Base-by-base conservation (phyloP, 2,888 invertebrate species). In the Bruchidius siliquastri region DNA sequence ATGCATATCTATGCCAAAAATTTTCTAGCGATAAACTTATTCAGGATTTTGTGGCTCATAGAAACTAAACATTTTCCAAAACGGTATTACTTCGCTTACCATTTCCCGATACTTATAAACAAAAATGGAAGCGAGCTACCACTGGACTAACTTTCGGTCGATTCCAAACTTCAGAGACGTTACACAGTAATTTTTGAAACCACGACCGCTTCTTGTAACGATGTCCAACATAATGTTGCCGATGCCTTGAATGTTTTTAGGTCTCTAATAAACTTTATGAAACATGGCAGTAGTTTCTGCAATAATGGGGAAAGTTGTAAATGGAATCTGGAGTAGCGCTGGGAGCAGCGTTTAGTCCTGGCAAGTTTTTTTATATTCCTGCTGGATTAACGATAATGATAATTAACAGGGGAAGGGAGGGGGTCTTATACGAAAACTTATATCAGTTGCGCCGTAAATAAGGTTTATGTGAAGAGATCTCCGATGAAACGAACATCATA, bases 281-380 rank as follows among this genome's bases (percentile, higher is more conserved):
- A 70, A 67, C 68, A 70, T 22, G 30, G 68, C 69, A 74, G 72
- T 72, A 74, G 72, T 74, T 74, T 72, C 70, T n/a, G 67, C 70
- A 68, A 32, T 72, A 74, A 74, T 74, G 74, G 74, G 70, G 71
- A 74, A 74, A 74, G 74, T 74, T 74, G 72, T 74, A 74, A 74
- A 72, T 72, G 74, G 74, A 74, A 70, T 72, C 67, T 67, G 20
- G 66, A 71, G 66, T 69, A 67, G 71, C 71, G 71, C 67, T 67
- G 1, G 49, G 18, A 49, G 49, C 49, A 13, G 49, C 49, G 49
- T 49, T 49, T 49, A 49, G 49, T 49, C 49, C 49, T 49, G 49
- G 49, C 49, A 49, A 49, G 49, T 49, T 49, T 49, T 30, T 49
- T 49, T 49, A 49, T 49, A 13, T 13, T 49, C 13, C 49, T 49